phyloP scores from a whole-genome alignment of 1,140 invertebrate species.

The Drosophila hydei region DNA sequence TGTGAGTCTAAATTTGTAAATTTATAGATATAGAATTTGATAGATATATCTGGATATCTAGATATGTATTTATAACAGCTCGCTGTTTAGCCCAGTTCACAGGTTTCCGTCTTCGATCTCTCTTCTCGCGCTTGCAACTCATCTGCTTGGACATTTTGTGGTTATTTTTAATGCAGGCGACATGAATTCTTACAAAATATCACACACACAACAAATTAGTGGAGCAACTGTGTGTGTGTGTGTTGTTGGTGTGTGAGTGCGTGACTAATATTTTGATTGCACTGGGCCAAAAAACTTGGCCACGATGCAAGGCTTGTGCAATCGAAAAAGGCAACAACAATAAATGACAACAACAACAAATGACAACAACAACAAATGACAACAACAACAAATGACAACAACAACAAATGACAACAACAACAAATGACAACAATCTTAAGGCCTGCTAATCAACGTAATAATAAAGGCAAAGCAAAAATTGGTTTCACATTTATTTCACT shows the following conservation, averaged over 20 bases:
- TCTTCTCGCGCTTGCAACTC: slow-evolving; percentile 7
- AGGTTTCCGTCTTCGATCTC: slow-evolving; percentile 30
- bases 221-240: slow-evolving; percentile 15
- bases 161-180: slow-evolving; percentile 77
- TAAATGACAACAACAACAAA: slow-evolving; percentile 26
- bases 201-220: slow-evolving; percentile 61
- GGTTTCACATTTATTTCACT: slow-evolving; percentile 11
- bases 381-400: slow-evolving; percentile 22
- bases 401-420: slow-evolving; percentile 22
- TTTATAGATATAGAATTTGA: slow-evolving; percentile 13
- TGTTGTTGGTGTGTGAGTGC: slow-evolving; percentile 51
- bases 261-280: slow-evolving; percentile 78
- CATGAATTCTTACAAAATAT: slow-evolving; percentile 81
- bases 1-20: slow-evolving; percentile 45
- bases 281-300: slow-evolving; percentile 58
- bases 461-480: slow-evolving; percentile 56
- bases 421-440: slow-evolving; percentile 7
- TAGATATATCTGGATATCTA: background rate
- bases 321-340: slow-evolving; percentile 29
- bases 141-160: slow-evolving; percentile 52
- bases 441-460: slow-evolving; percentile 57
- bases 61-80: slow-evolving; percentile 15
- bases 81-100: slow-evolving; percentile 46
- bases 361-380: slow-evolving; percentile 22
- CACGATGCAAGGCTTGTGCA: slow-evolving; percentile 72